Evolutionary conservation across 2,888 invertebrate genomes (phyloP).

Genomic region (Fragum whitleyi): DNA sequence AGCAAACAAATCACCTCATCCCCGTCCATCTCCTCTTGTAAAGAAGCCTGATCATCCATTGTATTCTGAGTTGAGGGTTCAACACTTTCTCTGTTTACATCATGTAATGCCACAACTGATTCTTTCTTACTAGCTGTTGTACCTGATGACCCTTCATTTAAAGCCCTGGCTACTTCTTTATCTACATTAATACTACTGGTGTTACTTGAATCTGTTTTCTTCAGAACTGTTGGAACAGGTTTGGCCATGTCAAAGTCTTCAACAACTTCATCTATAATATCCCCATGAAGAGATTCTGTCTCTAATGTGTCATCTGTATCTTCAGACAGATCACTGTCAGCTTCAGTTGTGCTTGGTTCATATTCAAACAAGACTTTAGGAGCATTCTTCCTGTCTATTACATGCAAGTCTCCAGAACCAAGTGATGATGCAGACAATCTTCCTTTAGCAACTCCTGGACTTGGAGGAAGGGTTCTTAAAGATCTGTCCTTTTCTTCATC

Average conservation of each 20-base stretch:
- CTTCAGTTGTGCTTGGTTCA: slow-evolving; percentile 64
- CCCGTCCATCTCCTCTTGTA: slow-evolving; percentile 54
- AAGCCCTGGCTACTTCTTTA: slow-evolving; percentile 66
- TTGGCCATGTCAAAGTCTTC: background rate
- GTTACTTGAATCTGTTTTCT: slow-evolving; percentile 21
- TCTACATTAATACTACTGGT: slow-evolving; percentile 50
- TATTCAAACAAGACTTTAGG: slow-evolving; percentile 61
- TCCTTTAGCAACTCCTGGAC: slow-evolving; percentile 40
- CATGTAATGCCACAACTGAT: slow-evolving; percentile 19
- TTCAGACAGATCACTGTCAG: slow-evolving; percentile 40
- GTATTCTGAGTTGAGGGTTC: slow-evolving; percentile 62
- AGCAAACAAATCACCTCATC: slow-evolving; percentile 52
- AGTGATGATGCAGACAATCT: slow-evolving; percentile 8
- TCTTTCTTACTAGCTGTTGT: slow-evolving; percentile 28
- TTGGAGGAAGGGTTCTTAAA: slow-evolving; percentile 21
- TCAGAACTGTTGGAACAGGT: background rate
- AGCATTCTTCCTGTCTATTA: slow-evolving; percentile 50
- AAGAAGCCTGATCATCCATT: slow-evolving; percentile 54
- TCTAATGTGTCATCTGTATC: slow-evolving; percentile 53
- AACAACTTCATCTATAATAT: slow-evolving; percentile 18
- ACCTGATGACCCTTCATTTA: slow-evolving; percentile 53
- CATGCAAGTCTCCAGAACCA: slow-evolving; percentile 34
- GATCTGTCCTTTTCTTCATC: slow-evolving; percentile 24
- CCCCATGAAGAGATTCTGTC: slow-evolving; percentile 54
- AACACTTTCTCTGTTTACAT: slow-evolving; percentile 43